Evolutionary conservation across 2,113 vertebrate species (phyloP).

Genomic region (Forbesichthys papilliferus): DNA sequence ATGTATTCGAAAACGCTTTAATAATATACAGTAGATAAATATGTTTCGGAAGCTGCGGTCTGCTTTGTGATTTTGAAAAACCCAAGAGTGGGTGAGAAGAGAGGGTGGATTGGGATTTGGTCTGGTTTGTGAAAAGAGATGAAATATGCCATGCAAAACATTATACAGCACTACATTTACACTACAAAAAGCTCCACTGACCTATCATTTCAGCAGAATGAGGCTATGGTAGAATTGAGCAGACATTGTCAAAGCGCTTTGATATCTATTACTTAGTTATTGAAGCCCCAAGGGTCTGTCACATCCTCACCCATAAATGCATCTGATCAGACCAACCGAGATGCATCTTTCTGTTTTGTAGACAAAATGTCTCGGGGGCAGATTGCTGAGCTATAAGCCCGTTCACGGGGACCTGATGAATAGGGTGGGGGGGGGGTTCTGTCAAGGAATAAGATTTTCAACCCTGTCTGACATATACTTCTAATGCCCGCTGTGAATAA

Average conservation of each 20-base stretch:
- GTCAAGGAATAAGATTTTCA: neutral
- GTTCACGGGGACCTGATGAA: neutral
- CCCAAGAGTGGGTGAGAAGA: too few species aligned
- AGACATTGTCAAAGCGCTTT: neutral
- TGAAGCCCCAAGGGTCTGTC: conserved; percentile 2
- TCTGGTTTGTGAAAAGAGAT: too few species aligned
- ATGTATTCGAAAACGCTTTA: too few species aligned
- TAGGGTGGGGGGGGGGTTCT: neutral
- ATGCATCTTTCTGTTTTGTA: neutral
- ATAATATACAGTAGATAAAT: too few species aligned
- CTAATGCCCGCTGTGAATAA: conserved; percentile 57
- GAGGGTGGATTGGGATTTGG: too few species aligned
- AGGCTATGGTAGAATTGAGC: neutral
- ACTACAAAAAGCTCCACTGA: too few species aligned
- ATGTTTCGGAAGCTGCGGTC: too few species aligned
- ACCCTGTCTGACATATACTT: conserved; percentile 29
- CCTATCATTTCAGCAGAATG: neutral
- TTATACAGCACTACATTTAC: too few species aligned
- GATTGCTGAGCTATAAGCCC: neutral
- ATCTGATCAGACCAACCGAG: neutral
- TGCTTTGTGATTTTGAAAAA: too few species aligned
- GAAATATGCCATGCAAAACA: too few species aligned
- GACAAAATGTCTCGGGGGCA: neutral
- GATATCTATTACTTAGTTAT: neutral
- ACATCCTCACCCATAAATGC: neutral